phyloP scores from a whole-genome alignment of 2,113 vertebrate genomes.

The Misgurnus mizolepis region DNA sequence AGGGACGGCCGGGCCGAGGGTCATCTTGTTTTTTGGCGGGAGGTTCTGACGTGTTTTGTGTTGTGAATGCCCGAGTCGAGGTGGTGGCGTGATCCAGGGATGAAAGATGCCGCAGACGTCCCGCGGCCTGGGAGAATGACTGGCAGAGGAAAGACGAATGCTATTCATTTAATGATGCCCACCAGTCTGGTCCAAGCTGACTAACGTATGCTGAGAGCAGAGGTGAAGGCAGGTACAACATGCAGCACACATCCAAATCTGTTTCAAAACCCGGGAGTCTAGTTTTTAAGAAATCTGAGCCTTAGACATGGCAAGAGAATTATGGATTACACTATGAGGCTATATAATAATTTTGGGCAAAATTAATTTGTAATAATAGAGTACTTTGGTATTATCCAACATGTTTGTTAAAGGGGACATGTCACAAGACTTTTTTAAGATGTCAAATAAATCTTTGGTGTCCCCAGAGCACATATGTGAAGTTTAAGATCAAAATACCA shows the following conservation, averaged over 20 bases:
- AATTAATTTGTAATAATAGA: no score
- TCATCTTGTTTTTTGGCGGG: background rate
- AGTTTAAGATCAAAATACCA: no score
- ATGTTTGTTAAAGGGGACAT: no score
- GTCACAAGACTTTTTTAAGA: no score
- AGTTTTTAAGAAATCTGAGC: no score
- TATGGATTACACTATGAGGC: no score
- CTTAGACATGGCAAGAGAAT: no score
- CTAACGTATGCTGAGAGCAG: background rate
- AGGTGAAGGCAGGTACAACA: background rate
- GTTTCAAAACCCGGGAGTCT: no score
- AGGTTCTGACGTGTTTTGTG: background rate
- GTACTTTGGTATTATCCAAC: no score
- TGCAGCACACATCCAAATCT: background rate
- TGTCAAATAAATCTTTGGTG: no score
- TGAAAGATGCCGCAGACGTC: slow-evolving; percentile 5
- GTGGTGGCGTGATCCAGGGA: slow-evolving; percentile 24
- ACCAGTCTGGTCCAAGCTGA: background rate
- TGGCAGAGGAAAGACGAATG: slow-evolving; percentile 16
- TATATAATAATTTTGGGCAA: no score
- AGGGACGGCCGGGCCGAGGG: background rate
- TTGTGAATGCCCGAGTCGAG: background rate
- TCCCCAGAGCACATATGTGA: no score
- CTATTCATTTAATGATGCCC: slow-evolving; percentile 41
- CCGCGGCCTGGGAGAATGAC: slow-evolving; percentile 13